phyloP scores from a whole-genome alignment of 2,113 vertebrate species.

The Dascyllus trimaculatus region DNA sequence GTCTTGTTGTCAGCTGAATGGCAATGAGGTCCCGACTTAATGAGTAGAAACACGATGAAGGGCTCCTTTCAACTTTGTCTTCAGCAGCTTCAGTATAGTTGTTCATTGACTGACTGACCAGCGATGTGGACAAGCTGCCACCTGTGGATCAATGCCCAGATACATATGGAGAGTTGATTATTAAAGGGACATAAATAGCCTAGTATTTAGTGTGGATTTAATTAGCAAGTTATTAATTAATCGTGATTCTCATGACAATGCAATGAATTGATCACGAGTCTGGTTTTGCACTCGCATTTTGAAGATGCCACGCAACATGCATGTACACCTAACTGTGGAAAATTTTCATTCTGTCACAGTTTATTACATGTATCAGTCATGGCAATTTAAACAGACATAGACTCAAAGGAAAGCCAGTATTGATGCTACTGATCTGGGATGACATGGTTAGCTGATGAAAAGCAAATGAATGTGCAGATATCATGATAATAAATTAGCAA shows the following conservation, averaged over 20 bases:
- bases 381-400: background rate
- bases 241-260: background rate
- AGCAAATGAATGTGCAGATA: background rate
- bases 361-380: background rate
- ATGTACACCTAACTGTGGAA: background rate
- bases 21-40: conserved; percentile 64
- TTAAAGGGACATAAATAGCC: too few species aligned
- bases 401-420: background rate
- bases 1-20: conserved; percentile 61
- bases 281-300: background rate
- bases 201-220: background rate
- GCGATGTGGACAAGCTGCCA: conserved; percentile 18
- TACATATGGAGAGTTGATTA: background rate
- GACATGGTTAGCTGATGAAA: background rate
- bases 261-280: conserved; percentile 3
- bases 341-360: background rate
- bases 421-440: background rate
- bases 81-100: conserved; percentile 20
- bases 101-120: conserved; percentile 24
- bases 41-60: conserved; percentile 72
- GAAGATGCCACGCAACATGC: background rate
- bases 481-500: background rate
- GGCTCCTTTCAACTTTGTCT: conserved; percentile 60
- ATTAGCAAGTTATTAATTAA: conserved; percentile 13
- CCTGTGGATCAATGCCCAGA: conserved; percentile 17